Percentiles rank a stretch among this genome's conserved stretches.
Conservation (phyloP, 2,113 vertebrate species). For the Onychostoma macrolepis region DNA sequence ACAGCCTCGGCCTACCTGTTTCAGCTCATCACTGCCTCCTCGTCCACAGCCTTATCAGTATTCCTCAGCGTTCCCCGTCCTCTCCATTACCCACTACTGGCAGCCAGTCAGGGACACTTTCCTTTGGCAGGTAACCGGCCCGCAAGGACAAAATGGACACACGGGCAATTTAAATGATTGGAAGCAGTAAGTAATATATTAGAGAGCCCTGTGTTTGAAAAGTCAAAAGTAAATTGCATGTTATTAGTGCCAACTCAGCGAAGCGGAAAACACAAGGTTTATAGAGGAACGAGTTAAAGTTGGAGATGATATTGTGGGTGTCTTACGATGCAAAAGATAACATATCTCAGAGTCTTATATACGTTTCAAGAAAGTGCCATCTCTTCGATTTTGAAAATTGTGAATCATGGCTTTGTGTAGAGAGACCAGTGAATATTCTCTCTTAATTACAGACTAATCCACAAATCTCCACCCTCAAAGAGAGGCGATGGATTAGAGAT, state of each 20-base stretch:
- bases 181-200: slow-evolving; percentile 63
- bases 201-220: slow-evolving; percentile 52
- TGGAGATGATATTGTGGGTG: neutral
- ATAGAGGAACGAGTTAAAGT: neutral
- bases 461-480: neutral
- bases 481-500: slow-evolving; percentile 49
- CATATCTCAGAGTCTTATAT: neutral
- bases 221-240: slow-evolving; percentile 45
- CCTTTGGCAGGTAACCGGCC: slow-evolving; percentile 59
- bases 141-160: slow-evolving; percentile 60
- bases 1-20: slow-evolving; percentile 7
- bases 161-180: slow-evolving; percentile 70
- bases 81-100: slow-evolving; percentile 65
- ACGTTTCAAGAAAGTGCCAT: neutral
- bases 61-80: slow-evolving; percentile 54
- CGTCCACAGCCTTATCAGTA: slow-evolving; percentile 66
- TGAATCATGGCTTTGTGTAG: neutral
- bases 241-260: slow-evolving; percentile 50
- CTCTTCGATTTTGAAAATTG: neutral
- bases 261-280: slow-evolving; percentile 9
- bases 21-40: slow-evolving; percentile 28
- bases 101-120: slow-evolving; percentile 65
- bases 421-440: neutral
- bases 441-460: slow-evolving; percentile 39
- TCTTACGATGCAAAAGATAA: neutral